Evolutionary conservation across 2,888 invertebrate genomes (phyloP).

Genomic region (Hipparchia sbordonii): DNA sequence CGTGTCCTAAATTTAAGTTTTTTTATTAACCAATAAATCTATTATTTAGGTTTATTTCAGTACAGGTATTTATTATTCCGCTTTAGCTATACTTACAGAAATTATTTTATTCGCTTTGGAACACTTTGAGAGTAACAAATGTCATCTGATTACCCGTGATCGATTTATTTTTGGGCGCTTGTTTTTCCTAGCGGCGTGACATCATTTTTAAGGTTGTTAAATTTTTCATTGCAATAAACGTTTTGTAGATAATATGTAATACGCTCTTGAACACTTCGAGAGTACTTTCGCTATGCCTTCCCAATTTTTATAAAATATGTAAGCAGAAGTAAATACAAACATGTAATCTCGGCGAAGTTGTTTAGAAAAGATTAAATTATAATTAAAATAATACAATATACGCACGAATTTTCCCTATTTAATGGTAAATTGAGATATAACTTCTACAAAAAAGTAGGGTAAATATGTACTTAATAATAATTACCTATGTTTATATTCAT

Average conservation of each 20-base stretch:
- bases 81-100: not conserved
- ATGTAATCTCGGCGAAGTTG: too few relatives aligned
- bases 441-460: too few relatives aligned
- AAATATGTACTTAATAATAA: too few relatives aligned
- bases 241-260: not conserved
- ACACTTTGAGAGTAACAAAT: not conserved
- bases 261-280: not conserved
- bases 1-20: slow-evolving; percentile 70
- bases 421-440: too few relatives aligned
- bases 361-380: too few relatives aligned
- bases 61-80: slow-evolving; percentile 1
- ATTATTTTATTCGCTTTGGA: not conserved
- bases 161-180: slow-evolving; percentile 37
- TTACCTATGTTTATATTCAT: too few relatives aligned
- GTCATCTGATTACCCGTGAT: slow-evolving; percentile 27
- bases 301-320: not conserved
- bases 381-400: too few relatives aligned
- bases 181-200: slow-evolving; percentile 37
- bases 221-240: slow-evolving; percentile 2
- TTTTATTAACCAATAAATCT: slow-evolving; percentile 49
- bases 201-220: slow-evolving; percentile 39
- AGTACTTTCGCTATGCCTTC: not conserved
- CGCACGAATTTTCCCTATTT: too few relatives aligned
- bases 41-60: not conserved
- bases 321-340: too few relatives aligned